phyloP scores from a whole-genome alignment of 2,797 vertebrate species.

The Gephyroberyx darwinii region DNA sequence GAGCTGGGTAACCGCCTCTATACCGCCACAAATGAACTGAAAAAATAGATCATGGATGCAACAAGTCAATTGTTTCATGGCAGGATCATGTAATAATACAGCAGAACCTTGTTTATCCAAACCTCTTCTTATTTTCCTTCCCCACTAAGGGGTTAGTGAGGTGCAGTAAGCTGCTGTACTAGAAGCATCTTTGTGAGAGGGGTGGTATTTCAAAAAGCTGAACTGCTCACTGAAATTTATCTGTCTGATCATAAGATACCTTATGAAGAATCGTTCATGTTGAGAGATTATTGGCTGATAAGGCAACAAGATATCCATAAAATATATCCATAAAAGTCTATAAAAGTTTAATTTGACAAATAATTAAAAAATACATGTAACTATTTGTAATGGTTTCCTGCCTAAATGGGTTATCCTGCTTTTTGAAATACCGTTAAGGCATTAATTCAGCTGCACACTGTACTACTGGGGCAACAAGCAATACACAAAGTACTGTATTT shows the following conservation, averaged over 20 bases:
- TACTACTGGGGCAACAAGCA: too few relatives aligned
- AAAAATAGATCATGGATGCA: constrained; percentile 43
- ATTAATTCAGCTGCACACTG: too few relatives aligned
- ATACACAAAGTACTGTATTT: too few relatives aligned
- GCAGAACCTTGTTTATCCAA: too few relatives aligned
- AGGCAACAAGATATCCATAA: too few relatives aligned
- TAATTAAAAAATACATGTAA: background rate
- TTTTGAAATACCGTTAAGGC: background rate
- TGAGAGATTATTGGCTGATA: too few relatives aligned
- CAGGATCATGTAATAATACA: background rate
- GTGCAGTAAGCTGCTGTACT: background rate
- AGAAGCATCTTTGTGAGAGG: background rate
- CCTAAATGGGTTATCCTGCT: background rate
- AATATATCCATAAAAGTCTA: too few relatives aligned
- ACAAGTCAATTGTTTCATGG: background rate
- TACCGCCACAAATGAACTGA: constrained; percentile 98
- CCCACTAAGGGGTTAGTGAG: background rate
- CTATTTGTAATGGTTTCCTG: background rate
- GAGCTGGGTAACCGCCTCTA: constrained; percentile 95
- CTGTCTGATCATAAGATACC: too few relatives aligned
- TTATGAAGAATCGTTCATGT: too few relatives aligned
- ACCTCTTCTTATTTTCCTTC: background rate
- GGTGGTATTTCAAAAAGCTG: too few relatives aligned
- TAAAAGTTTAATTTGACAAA: too few relatives aligned
- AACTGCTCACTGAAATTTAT: too few relatives aligned